A percentile compares a stretch with the other conserved stretches of the same genome.
phyloP scores from a whole-genome alignment of 2,113 vertebrate species.

The Zapornia atra region DNA sequence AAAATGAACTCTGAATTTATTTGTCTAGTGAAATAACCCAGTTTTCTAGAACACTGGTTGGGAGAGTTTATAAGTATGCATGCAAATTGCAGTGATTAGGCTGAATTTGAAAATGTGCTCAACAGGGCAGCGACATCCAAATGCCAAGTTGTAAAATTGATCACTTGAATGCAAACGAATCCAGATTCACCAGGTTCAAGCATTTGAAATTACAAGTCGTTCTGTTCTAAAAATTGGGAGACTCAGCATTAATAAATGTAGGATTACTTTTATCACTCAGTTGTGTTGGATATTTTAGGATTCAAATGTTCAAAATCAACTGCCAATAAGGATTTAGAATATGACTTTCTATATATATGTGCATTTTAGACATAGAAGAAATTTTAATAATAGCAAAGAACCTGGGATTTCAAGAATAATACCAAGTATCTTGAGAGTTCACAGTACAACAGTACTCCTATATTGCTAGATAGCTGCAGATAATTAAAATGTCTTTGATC shows the following conservation, averaged over 20 bases:
- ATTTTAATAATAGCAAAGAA: slow-evolving; percentile 23
- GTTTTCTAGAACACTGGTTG: background rate
- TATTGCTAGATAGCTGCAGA: background rate
- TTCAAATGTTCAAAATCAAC: background rate
- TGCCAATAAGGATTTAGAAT: background rate
- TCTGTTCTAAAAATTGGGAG: background rate
- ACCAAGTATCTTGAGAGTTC: background rate
- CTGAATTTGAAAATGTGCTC: background rate
- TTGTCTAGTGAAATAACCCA: slow-evolving; percentile 21
- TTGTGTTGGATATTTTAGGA: background rate
- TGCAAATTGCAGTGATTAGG: background rate
- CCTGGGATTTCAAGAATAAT: background rate
- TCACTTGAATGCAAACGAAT: slow-evolving; percentile 15
- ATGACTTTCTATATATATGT: background rate
- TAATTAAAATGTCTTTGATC: slow-evolving; percentile 10
- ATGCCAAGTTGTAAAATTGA: background rate
- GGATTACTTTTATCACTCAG: background rate
- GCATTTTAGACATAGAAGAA: background rate
- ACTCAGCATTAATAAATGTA: slow-evolving; percentile 13
- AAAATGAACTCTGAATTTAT: slow-evolving; percentile 9
- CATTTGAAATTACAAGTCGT: background rate
- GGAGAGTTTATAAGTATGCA: background rate
- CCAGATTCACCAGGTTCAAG: background rate
- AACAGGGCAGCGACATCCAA: background rate
- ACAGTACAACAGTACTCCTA: background rate